Conservation (phyloP, 2,888 invertebrate genomes). For the Ochropleura plecta region DNA sequence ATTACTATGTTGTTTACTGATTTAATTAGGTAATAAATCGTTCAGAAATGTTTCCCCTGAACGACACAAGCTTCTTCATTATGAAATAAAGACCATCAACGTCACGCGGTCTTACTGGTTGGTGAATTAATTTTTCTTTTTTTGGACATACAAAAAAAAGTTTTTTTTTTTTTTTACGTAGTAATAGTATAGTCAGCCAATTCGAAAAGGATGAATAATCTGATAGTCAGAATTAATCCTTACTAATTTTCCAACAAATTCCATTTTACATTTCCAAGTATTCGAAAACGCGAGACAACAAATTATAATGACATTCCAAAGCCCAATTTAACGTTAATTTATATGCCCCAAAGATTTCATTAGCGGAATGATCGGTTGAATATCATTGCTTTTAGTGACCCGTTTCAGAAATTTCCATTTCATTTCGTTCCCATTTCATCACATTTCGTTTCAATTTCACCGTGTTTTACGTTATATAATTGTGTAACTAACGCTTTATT, state of each 20-base stretch:
- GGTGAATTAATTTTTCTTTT: too few species aligned
- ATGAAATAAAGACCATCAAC: not conserved
- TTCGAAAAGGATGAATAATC: not conserved
- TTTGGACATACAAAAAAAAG: not conserved
- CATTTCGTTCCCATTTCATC: constrained; percentile 47
- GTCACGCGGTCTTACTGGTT: not conserved
- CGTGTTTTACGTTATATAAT: constrained; percentile 51
- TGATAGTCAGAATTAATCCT: not conserved
- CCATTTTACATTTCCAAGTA: not conserved
- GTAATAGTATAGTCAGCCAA: too few species aligned
- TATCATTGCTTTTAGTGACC: constrained; percentile 52
- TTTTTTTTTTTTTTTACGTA: too few species aligned
- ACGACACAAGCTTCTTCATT: not conserved
- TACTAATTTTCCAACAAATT: not conserved
- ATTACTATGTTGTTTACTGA: too few species aligned
- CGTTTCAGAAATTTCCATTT: constrained; percentile 55
- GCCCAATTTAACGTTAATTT: constrained; percentile 25
- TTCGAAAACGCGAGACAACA: not conserved
- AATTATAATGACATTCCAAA: constrained; percentile 17
- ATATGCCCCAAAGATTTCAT: constrained; percentile 49
- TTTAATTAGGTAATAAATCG: not conserved
- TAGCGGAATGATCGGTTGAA: constrained; percentile 43
- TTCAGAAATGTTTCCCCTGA: not conserved
- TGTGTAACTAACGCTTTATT: constrained; percentile 54
- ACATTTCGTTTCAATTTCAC: constrained; percentile 49